Evolutionary conservation across 2,888 invertebrate species (phyloP).

Genomic region (Campoletis raptor): DNA sequence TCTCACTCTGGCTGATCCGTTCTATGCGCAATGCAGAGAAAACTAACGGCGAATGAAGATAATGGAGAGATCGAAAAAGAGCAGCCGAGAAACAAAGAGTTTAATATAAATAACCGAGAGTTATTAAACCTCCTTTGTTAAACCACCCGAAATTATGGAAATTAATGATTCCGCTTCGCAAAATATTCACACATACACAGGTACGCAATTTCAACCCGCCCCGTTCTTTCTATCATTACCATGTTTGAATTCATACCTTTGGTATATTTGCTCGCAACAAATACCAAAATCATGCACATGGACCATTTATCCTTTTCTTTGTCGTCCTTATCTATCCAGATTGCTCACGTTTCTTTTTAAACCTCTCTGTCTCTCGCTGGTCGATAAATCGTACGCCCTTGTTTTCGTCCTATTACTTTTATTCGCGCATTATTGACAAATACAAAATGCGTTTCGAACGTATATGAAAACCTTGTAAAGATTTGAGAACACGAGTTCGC

Average conservation of each 20-base stretch:
- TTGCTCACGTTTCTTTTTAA: background rate
- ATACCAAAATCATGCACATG: slow-evolving; percentile 24
- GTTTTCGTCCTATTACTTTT: background rate
- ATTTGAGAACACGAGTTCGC: slow-evolving; percentile 3
- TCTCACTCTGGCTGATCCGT: slow-evolving; percentile 30
- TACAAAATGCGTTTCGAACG: slow-evolving; percentile 7
- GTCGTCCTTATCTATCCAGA: background rate
- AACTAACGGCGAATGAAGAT: slow-evolving; percentile 40
- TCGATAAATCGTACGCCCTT: slow-evolving; percentile 19
- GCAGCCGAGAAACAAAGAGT: slow-evolving; percentile 28
- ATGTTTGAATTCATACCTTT: slow-evolving; percentile 23
- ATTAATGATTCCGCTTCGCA: slow-evolving; percentile 47
- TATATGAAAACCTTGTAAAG: slow-evolving; percentile 24
- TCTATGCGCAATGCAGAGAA: slow-evolving; percentile 28
- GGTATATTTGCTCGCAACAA: slow-evolving; percentile 15
- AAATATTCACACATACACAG: slow-evolving; percentile 27
- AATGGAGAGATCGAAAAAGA: slow-evolving; percentile 37
- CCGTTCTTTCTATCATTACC: background rate
- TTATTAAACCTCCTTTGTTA: slow-evolving; percentile 3
- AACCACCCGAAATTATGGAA: slow-evolving; percentile 47
- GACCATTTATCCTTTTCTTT: slow-evolving; percentile 17
- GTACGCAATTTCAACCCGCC: background rate
- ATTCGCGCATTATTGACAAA: background rate
- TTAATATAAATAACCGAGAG: slow-evolving; percentile 45
- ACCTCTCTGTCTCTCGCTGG: background rate